phyloP scores from a whole-genome alignment of 2,888 invertebrate species.

The Scaptomyza reducta region DNA sequence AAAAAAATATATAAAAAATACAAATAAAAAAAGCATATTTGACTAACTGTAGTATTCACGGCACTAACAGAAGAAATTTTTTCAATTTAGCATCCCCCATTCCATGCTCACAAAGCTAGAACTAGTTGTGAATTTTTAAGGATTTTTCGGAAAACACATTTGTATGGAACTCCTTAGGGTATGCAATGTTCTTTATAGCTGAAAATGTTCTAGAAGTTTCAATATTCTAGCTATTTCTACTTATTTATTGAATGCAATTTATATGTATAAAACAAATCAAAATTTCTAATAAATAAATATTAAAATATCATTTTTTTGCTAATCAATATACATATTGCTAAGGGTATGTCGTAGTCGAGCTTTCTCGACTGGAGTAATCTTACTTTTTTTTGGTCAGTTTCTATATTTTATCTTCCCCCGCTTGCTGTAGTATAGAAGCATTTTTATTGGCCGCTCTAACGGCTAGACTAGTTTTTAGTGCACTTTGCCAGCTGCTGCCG shows the following conservation, averaged over 20 bases:
- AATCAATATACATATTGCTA: not conserved
- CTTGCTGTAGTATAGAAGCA: slow-evolving; percentile 15
- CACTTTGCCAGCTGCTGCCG: slow-evolving; percentile 59
- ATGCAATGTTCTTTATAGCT: not conserved
- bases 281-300: not conserved
- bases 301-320: not conserved
- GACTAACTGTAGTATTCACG: not conserved
- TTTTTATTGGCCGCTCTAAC: slow-evolving; percentile 67
- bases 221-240: not conserved
- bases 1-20: no score
- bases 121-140: not conserved
- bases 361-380: no score
- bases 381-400: slow-evolving; percentile 32
- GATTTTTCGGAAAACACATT: not conserved
- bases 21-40: no score
- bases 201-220: not conserved
- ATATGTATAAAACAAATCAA: not conserved
- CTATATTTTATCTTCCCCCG: slow-evolving; percentile 18
- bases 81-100: not conserved
- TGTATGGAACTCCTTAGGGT: not conserved
- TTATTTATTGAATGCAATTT: not conserved
- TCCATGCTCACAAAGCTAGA: not conserved
- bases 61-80: not conserved
- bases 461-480: slow-evolving; percentile 71
- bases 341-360: not conserved